Evolutionary conservation across 2,888 invertebrate species (phyloP), one percentile per base, ranked within the genome.

Genomic region (Ischnus inquisitorius): DNA sequence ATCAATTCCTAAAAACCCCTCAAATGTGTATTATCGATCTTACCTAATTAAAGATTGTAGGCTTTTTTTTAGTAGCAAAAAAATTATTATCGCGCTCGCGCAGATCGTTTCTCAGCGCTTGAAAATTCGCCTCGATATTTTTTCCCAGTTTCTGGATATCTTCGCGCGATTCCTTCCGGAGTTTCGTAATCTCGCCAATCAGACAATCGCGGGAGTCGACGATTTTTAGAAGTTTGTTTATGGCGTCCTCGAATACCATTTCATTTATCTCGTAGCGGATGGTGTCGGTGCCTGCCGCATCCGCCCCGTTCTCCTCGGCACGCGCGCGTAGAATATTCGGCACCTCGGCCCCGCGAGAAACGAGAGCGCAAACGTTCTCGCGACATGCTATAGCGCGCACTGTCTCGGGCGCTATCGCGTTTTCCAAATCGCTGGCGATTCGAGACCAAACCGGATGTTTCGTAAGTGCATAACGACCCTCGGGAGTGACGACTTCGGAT

Each of bases 371-470:
- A 22, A 22, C 54, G 54, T 54, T 22, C 16, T 22, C 6, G 12
- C 22, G 54, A 3, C 54, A 22, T 3, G 54, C 22, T 3, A 54
- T 10, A 54, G 10, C 8, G 12, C 16, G 3, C 19, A 22, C 22
- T 22, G 54, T 22, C 54, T 8, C 6, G 2, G 54, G 54, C 6
- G 19, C 12, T 3, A 2, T 12, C 6, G 8, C 8, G 1, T 68
- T 51, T 28, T 16, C 65, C n/a, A 76, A 16, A 54, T 76, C 54
- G 4, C 54, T 10, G 6, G 51, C 16, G 10, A 76, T 41, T 25
- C 14, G 4, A 1, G n/a, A 12, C 65, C 65, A 65, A 22, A 54
- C 54, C 8, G 22, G 65, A 65, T 67, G 12, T 0, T 19, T 14
- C 12, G n/a, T 16, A 10, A 51, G 10, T 14, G 12, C 76, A 8